phyloP scores from a whole-genome alignment of 2,113 vertebrate genomes.

The Trochalopteron elliotii region DNA sequence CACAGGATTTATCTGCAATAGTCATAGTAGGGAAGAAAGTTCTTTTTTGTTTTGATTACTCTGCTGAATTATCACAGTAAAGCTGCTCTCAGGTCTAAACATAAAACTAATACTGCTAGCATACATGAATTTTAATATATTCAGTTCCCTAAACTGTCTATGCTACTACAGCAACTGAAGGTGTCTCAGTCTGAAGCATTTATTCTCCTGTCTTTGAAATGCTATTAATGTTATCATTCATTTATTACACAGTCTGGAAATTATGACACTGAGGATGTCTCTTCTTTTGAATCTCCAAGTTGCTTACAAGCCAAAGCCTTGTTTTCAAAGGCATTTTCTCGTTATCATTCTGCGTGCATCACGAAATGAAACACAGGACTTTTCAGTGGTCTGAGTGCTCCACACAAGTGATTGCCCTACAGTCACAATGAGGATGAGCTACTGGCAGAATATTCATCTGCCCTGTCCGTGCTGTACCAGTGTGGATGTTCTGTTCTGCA shows the following conservation, averaged over 20 bases:
- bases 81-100: neutral
- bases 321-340: neutral
- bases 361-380: neutral
- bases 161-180: neutral
- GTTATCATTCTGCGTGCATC: neutral
- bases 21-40: neutral
- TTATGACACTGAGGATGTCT: neutral
- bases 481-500: neutral
- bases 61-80: neutral
- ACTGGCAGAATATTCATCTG: neutral
- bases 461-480: neutral
- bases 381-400: neutral
- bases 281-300: neutral
- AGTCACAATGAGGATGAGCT: neutral
- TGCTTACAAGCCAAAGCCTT: neutral
- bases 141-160: neutral
- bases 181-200: neutral
- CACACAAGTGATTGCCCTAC: neutral
- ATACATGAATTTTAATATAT: neutral
- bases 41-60: neutral
- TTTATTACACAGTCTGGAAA: neutral
- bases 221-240: neutral
- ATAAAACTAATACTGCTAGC: neutral
- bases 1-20: neutral
- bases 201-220: neutral